Percentiles rank a stretch among this genome's conserved stretches.
Conservation (phyloP, 2,113 vertebrate species). For the Prionailurus viverrinus region DNA sequence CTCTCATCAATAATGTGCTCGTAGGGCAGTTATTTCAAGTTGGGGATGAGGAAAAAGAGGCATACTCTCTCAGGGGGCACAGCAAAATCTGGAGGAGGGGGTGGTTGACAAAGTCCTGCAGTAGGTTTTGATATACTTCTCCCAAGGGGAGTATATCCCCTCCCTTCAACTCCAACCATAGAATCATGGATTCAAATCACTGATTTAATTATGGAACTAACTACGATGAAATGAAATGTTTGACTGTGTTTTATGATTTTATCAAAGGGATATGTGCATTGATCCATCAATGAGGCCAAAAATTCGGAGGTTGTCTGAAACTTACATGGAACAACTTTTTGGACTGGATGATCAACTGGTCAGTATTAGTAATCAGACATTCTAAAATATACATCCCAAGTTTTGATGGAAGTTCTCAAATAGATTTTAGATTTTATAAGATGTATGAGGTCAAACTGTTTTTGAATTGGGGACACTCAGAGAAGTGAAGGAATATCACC, state of each 20-base stretch:
- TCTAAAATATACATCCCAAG: not conserved
- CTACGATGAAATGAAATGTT: slow-evolving; percentile 52
- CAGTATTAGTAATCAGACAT: slow-evolving; percentile 70
- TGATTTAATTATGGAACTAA: slow-evolving; percentile 31
- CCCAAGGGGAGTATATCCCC: not conserved
- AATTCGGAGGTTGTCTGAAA: slow-evolving; percentile 85
- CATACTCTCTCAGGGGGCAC: not conserved
- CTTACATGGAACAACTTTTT: slow-evolving; percentile 83
- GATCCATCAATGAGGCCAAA: slow-evolving; percentile 78
- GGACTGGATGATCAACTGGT: slow-evolving; percentile 86
- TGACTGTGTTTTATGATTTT: slow-evolving; percentile 61
- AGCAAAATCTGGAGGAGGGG: not conserved
- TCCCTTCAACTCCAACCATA: not conserved
- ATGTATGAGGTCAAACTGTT: not conserved
- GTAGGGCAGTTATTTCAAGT: not conserved
- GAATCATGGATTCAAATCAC: not conserved
- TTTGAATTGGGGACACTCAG: not conserved
- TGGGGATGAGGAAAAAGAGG: not conserved
- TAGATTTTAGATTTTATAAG: slow-evolving; percentile 37
- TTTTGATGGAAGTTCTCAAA: not conserved
- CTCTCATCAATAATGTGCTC: not conserved
- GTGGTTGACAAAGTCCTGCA: not conserved
- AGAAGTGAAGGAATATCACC: not conserved
- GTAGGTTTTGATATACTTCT: not conserved
- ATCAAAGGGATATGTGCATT: slow-evolving; percentile 83